Percentiles rank a stretch among this genome's conserved stretches.
Evolutionary conservation across 1,140 invertebrate genomes (phyloP).

Genomic region (Elysia chlorotica): DNA sequence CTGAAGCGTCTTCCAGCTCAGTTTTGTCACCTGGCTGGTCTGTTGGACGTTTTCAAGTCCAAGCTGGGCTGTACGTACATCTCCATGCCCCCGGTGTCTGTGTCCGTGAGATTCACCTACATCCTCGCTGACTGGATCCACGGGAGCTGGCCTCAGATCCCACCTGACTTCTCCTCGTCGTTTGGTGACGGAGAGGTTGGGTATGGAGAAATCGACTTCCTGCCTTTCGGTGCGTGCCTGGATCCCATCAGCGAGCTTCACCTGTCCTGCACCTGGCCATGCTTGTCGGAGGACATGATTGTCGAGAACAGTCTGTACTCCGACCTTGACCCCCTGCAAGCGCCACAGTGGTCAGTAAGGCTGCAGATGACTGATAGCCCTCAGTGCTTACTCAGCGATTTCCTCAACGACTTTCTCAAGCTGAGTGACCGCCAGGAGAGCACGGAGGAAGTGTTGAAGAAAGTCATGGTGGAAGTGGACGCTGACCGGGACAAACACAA

Average conservation of each 20-base stretch:
- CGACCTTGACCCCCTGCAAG: constrained; percentile 84
- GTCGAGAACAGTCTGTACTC: constrained; percentile 83
- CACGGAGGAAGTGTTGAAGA: constrained; percentile 60
- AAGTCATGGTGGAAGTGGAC: constrained; percentile 40
- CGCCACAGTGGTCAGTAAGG: constrained; percentile 74
- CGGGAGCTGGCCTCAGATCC: constrained; percentile 71
- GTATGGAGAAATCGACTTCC: constrained; percentile 67
- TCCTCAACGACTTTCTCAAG: constrained; percentile 56
- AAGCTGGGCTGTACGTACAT: constrained; percentile 59
- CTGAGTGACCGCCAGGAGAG: constrained; percentile 58
- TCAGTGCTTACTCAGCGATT: constrained; percentile 59
- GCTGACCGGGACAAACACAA: constrained; percentile 28
- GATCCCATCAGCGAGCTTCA: constrained; percentile 82
- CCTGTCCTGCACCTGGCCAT: constrained; percentile 85
- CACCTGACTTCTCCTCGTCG: constrained; percentile 72
- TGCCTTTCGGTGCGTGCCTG: constrained; percentile 83
- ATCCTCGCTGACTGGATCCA: constrained; percentile 73
- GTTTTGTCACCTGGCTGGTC: constrained; percentile 78
- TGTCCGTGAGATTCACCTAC: constrained; percentile 85
- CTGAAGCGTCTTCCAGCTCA: constrained; percentile 80
- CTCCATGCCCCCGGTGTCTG: constrained; percentile 67
- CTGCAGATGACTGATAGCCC: constrained; percentile 60
- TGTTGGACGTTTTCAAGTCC: constrained; percentile 63
- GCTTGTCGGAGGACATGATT: constrained; percentile 82
- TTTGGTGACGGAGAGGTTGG: constrained; percentile 69